These are phyloP conservation scores for Sorex fumeus DNA, from an alignment of 2,113 vertebrate species.

Conservation along the genomic window DNA sequence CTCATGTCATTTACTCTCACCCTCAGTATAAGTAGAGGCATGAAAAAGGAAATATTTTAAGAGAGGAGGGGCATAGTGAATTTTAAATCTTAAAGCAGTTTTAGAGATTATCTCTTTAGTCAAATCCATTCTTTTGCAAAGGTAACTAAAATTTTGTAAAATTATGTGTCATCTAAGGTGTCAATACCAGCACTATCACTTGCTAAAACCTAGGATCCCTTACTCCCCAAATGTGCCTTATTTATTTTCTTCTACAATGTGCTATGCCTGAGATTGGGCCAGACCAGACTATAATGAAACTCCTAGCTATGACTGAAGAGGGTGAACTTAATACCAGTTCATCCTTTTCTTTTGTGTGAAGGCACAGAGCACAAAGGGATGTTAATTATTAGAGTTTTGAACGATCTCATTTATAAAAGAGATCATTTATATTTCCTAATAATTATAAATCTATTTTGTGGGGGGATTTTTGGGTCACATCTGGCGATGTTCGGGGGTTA, in stretches of 20 bases:
- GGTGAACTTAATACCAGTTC: constrained; percentile 1
- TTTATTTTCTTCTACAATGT: constrained; percentile 18
- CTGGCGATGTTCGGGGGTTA: too few species aligned
- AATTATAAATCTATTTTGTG: background rate
- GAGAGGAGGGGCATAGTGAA: background rate
- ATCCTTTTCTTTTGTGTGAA: background rate
- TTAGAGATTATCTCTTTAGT: constrained; percentile 32
- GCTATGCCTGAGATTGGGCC: background rate
- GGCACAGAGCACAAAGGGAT: background rate
- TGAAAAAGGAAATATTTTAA: constrained; percentile 18
- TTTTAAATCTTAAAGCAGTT: constrained; percentile 34
- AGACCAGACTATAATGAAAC: constrained; percentile 1
- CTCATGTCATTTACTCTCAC: background rate
- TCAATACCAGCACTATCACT: constrained; percentile 12
- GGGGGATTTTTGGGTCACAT: too few species aligned
- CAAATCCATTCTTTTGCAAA: constrained; percentile 51
- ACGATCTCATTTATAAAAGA: background rate
- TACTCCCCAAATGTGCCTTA: constrained; percentile 22
- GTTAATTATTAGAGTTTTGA: background rate
- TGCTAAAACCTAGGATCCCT: constrained; percentile 15
- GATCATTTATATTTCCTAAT: constrained; percentile 32
- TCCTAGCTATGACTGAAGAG: background rate
- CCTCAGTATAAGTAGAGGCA: background rate
- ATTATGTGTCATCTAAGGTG: background rate
- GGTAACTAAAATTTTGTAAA: constrained; percentile 13